Conservation (phyloP, 2,888 invertebrate genomes). For the Copidosoma aretas region DNA sequence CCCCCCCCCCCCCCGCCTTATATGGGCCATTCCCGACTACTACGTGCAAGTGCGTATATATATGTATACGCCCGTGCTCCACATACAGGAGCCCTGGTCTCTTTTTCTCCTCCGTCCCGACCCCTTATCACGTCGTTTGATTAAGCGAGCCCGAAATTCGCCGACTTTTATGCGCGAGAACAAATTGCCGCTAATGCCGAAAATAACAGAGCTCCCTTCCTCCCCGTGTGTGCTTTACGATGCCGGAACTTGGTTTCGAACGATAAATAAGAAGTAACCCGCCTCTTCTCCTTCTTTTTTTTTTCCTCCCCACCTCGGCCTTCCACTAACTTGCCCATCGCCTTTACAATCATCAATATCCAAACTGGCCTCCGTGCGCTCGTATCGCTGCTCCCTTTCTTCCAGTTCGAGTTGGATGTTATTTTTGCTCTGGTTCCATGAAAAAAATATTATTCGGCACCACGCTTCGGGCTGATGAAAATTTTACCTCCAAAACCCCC, state of each 20-base stretch:
- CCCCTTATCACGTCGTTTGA: slow-evolving; percentile 33
- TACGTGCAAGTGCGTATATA: neutral
- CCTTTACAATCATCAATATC: neutral
- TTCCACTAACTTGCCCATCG: no score
- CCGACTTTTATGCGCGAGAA: slow-evolving; percentile 37
- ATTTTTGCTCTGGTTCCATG: no score
- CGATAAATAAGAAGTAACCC: slow-evolving; percentile 29
- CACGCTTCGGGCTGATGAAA: no score
- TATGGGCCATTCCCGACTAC: slow-evolving; percentile 43
- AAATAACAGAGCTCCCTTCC: slow-evolving; percentile 19
- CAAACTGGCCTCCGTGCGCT: neutral
- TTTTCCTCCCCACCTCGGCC: no score
- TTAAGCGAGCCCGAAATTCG: slow-evolving; percentile 32
- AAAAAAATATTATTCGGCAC: no score
- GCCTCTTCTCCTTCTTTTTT: no score
- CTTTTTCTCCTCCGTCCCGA: slow-evolving; percentile 1
- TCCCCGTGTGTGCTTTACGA: neutral
- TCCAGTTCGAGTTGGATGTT: no score
- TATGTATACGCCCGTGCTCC: neutral
- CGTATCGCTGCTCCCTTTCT: no score
- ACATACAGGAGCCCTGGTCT: neutral
- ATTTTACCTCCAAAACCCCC: no score
- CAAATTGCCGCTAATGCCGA: slow-evolving; percentile 40
- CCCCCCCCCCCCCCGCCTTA: no score
- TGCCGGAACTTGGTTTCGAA: slow-evolving; percentile 21